These are phyloP conservation scores for Bimastos eiseni DNA, from an alignment of 2,888 invertebrate genomes.

Conservation along the genomic window DNA sequence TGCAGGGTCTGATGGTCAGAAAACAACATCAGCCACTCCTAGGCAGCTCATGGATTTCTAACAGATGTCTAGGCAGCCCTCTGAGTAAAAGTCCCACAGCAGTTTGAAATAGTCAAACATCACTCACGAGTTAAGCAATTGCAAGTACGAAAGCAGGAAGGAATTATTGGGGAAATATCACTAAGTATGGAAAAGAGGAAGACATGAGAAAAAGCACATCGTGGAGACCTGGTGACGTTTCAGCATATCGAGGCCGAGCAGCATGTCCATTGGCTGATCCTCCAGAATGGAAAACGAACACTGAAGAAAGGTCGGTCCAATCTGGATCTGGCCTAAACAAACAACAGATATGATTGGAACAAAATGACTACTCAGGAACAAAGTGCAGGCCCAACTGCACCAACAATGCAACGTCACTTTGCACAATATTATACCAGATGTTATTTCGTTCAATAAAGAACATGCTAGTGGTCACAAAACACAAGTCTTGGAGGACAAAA, in stretches of 20 bases:
- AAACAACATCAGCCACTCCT: too few relatives aligned
- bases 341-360: neutral
- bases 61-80: too few relatives aligned
- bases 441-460: neutral
- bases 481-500: neutral
- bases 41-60: too few relatives aligned
- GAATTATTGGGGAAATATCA: neutral
- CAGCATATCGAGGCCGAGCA: constrained; percentile 94
- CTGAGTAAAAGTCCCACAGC: too few relatives aligned
- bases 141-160: neutral
- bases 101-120: neutral
- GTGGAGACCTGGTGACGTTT: constrained; percentile 83
- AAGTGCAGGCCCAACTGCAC: too few relatives aligned
- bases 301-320: constrained; percentile 87
- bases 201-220: neutral
- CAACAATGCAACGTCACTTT: too few relatives aligned
- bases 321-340: constrained; percentile 78
- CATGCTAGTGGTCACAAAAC: neutral
- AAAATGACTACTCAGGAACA: neutral
- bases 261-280: constrained; percentile 97
- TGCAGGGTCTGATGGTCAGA: too few relatives aligned
- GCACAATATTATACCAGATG: neutral
- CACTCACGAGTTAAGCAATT: neutral
- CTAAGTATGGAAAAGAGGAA: neutral
- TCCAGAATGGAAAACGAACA: constrained; percentile 95